These are phyloP conservation scores for Grallaria varia DNA, from an alignment of 2,113 vertebrate genomes.

Conservation along the genomic window DNA sequence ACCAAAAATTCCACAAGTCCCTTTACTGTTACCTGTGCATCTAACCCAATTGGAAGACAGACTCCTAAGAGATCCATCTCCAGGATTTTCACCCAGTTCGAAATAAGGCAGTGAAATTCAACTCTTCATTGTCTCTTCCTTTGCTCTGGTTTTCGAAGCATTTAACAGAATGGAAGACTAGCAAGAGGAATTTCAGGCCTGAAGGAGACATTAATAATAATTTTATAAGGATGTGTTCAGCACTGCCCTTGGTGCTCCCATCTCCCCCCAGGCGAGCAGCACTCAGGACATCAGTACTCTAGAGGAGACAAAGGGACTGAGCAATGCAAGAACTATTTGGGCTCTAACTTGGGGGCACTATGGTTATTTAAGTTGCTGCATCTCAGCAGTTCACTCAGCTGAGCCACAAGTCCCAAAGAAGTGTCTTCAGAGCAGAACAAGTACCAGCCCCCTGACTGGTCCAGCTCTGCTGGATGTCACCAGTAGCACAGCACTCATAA, in stretches of 20 bases:
- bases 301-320: neutral
- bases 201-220: constrained; percentile 65
- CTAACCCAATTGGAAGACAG: constrained; percentile 63
- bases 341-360: neutral
- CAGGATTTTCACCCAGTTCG: constrained; percentile 66
- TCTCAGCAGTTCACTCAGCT: neutral
- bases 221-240: constrained; percentile 1
- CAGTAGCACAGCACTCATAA: neutral
- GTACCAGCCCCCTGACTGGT: neutral
- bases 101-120: constrained; percentile 71
- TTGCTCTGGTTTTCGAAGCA: constrained; percentile 61
- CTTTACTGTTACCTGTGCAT: constrained; percentile 59
- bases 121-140: constrained; percentile 65
- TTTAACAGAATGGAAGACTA: constrained; percentile 63
- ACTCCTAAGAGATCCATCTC: constrained; percentile 69
- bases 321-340: neutral
- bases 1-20: constrained; percentile 30
- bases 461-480: neutral
- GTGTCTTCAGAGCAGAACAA: neutral
- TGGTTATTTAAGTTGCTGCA: neutral
- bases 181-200: constrained; percentile 69
- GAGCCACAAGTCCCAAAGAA: neutral
- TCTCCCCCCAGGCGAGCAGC: constrained; percentile 23
- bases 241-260: neutral
- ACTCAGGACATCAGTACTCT: neutral